phyloP scores from a whole-genome alignment of 2,113 vertebrate genomes.

The Python bivittatus region DNA sequence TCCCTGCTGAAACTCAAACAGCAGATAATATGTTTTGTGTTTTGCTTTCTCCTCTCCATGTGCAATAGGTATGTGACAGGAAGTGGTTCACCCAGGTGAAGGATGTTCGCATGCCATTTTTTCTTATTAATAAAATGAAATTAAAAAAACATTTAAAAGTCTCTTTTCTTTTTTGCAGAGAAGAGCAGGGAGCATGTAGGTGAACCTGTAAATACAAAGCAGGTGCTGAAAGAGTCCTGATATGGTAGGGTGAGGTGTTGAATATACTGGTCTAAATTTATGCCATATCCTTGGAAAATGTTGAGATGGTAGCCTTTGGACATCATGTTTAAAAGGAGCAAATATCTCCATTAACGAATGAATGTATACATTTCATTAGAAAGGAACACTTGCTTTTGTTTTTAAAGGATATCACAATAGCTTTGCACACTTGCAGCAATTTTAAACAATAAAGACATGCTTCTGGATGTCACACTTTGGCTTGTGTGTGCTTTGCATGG shows the following conservation, averaged over 20 bases:
- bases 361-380: neutral
- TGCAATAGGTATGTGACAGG: neutral
- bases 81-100: neutral
- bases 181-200: neutral
- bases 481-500: neutral
- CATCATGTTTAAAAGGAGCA: neutral
- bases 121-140: conserved; percentile 16
- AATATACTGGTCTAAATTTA: neutral
- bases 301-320: neutral
- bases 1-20: neutral
- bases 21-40: neutral
- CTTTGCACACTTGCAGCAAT: neutral
- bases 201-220: neutral
- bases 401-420: neutral
- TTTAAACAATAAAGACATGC: neutral
- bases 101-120: neutral
- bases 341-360: neutral
- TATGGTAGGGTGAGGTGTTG: neutral
- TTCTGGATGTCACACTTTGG: neutral
- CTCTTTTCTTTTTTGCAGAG: neutral
- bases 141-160: neutral
- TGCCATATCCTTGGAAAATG: neutral
- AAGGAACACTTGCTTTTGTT: neutral
- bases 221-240: neutral
- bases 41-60: neutral